A percentile compares a stretch with the other conserved stretches of the same genome.
Evolutionary conservation across 2,888 invertebrate species (phyloP).

Genomic region (Pogonocherus hispidulus): DNA sequence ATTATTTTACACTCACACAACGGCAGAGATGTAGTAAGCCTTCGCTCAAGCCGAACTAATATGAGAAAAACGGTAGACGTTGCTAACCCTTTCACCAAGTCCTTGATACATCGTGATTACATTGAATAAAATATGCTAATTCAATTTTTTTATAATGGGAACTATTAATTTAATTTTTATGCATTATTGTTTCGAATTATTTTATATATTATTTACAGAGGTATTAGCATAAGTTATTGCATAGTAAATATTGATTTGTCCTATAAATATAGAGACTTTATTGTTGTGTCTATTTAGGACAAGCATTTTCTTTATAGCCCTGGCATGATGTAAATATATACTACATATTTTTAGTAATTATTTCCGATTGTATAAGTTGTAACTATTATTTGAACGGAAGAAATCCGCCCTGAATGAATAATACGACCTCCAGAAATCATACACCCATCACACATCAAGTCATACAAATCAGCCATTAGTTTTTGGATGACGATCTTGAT

Average conservation of each 20-base stretch:
- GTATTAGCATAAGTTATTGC: conserved; percentile 17
- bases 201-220: background rate
- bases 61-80: conserved; percentile 19
- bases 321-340: background rate
- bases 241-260: conserved; percentile 15
- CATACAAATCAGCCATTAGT: no score
- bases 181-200: conserved; percentile 5
- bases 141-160: conserved; percentile 14
- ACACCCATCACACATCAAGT: no score
- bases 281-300: conserved; percentile 1
- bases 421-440: no score
- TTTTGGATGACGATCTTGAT: no score
- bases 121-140: conserved; percentile 35
- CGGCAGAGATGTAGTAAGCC: conserved; percentile 13
- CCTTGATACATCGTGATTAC: conserved; percentile 32
- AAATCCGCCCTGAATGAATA: no score
- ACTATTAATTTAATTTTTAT: conserved; percentile 18
- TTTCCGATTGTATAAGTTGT: no score
- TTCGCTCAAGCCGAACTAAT: conserved; percentile 26
- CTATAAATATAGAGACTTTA: conserved; percentile 1
- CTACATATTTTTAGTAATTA: no score
- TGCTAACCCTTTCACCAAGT: conserved; percentile 34
- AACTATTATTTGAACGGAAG: no score
- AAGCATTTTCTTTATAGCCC: background rate
- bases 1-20: conserved; percentile 16